A percentile compares a stretch with the other conserved stretches of the same genome.
phyloP scores from a whole-genome alignment of 1,140 invertebrate species.

The Tachypleus tridentatus region DNA sequence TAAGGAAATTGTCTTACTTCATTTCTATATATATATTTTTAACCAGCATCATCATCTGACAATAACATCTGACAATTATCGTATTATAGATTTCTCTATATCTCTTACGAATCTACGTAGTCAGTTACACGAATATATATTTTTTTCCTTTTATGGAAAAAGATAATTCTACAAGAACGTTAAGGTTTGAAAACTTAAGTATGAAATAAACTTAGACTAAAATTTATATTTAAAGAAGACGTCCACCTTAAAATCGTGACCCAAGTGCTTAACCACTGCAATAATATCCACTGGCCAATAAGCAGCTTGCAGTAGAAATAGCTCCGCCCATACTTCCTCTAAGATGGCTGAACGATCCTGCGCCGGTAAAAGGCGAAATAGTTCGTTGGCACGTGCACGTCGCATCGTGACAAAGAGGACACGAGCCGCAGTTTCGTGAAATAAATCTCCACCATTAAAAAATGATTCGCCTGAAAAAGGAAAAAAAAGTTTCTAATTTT shows the following conservation, averaged over 20 bases:
- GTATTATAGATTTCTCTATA: too few species aligned
- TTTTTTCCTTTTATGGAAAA: too few species aligned
- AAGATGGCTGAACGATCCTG: conserved; percentile 57
- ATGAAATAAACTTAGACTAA: too few species aligned
- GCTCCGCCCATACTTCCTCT: conserved; percentile 64
- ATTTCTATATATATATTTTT: too few species aligned
- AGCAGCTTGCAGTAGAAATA: conserved; percentile 68
- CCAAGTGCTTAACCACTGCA: conserved; percentile 14
- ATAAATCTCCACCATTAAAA: conserved; percentile 21
- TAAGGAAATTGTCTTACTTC: too few species aligned
- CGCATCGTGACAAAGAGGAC: conserved; percentile 58
- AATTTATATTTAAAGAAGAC: neutral
- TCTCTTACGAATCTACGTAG: too few species aligned
- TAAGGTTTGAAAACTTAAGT: too few species aligned
- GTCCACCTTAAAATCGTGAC: conserved; percentile 12
- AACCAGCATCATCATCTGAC: too few species aligned
- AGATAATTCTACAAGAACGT: too few species aligned
- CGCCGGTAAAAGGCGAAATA: conserved; percentile 53
- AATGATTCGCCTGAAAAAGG: neutral
- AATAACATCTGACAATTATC: too few species aligned
- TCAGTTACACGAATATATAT: too few species aligned
- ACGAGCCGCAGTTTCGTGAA: conserved; percentile 60
- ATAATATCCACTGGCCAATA: conserved; percentile 40
- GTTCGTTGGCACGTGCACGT: conserved; percentile 59
- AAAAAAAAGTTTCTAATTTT: neutral